These are phyloP conservation scores for Caradrina clavipalpis DNA, from an alignment of 2,888 invertebrate genomes.

Conservation along the genomic window DNA sequence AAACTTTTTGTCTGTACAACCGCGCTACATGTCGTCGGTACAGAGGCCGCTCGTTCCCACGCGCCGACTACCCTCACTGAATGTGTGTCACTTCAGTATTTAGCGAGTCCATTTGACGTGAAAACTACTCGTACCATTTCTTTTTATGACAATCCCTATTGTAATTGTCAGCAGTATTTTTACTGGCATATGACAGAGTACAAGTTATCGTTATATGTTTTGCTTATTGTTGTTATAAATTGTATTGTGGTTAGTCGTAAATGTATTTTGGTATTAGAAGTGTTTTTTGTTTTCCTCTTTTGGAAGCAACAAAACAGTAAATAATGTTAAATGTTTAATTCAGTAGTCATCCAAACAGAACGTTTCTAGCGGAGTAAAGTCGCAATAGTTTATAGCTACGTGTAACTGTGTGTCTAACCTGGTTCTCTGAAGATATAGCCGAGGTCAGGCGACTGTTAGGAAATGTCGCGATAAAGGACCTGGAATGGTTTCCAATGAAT, in stretches of 20 bases:
- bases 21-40: conserved; percentile 34
- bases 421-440: conserved; percentile 22
- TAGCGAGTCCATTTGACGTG: conserved; percentile 41
- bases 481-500: conserved; percentile 8
- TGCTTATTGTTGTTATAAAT: conserved; percentile 34
- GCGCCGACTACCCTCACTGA: conserved; percentile 20
- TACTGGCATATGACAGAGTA: conserved; percentile 11
- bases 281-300: conserved; percentile 28
- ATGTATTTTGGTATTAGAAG: conserved; percentile 15
- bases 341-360: conserved; percentile 14
- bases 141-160: conserved; percentile 48
- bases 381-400: not conserved
- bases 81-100: conserved; percentile 48
- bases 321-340: conserved; percentile 23
- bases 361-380: conserved; percentile 9
- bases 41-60: conserved; percentile 34
- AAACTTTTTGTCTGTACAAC: conserved; percentile 23
- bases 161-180: conserved; percentile 17
- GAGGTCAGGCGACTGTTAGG: conserved; percentile 21
- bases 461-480: conserved; percentile 25
- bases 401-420: conserved; percentile 27
- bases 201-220: conserved; percentile 23
- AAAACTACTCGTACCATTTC: conserved; percentile 41
- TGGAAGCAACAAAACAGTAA: conserved; percentile 14
- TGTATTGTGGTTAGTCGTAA: conserved; percentile 21